A percentile compares a stretch with the other conserved stretches of the same genome.
Conservation (phyloP, 1,140 invertebrate species). For the Lepidurus apus region DNA sequence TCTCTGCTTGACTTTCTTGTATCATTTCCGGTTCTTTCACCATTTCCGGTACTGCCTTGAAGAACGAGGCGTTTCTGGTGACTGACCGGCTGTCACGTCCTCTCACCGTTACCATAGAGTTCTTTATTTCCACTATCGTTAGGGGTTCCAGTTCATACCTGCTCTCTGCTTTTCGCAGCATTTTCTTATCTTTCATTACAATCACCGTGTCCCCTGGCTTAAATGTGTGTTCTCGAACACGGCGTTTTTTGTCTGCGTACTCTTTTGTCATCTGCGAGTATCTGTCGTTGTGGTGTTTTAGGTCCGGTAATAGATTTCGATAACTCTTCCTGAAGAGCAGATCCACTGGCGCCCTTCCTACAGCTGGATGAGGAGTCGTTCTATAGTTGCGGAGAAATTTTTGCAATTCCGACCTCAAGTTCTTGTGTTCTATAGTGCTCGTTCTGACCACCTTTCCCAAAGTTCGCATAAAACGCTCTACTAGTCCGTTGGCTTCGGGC, state of each 20-base stretch:
- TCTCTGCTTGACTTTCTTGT: not conserved
- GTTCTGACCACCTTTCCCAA: not conserved
- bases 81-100: not conserved
- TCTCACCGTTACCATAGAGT: not conserved
- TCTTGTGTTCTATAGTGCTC: not conserved
- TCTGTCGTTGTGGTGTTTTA: not conserved
- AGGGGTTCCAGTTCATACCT: slow-evolving; percentile 1
- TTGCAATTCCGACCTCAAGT: not conserved
- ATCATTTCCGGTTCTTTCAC: not conserved
- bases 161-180: not conserved
- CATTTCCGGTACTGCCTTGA: not conserved
- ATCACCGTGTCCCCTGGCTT: slow-evolving; percentile 10
- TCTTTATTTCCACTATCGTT: slow-evolving; percentile 1
- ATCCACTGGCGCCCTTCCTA: not conserved
- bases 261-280: not conserved
- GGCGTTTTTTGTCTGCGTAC: not conserved
- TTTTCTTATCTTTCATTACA: not conserved
- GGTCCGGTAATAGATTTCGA: slow-evolving; percentile 1
- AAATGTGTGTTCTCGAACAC: not conserved
- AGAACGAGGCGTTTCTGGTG: not conserved
- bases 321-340: not conserved
- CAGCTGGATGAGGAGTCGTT: slow-evolving; percentile 17
- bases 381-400: slow-evolving; percentile 12
- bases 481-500: slow-evolving; percentile 8
- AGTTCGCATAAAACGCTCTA: not conserved